Percentiles rank a stretch among this genome's conserved stretches.
Conservation (phyloP, 2,888 invertebrate species). For the Diaprepes abbreviatus region DNA sequence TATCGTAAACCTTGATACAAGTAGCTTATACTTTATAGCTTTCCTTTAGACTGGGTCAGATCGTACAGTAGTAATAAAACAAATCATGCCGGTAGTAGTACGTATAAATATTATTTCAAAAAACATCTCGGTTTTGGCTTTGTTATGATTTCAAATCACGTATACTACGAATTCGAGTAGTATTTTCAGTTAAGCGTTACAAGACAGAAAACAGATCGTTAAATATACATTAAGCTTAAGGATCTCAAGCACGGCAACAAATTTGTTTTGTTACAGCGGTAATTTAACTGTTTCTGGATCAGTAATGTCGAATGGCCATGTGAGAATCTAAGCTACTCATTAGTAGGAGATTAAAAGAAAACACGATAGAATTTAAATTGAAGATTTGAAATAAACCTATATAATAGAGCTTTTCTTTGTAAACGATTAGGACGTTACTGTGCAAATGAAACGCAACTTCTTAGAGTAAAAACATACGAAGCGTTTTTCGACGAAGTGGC, state of each 20-base stretch:
- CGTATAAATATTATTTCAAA: conserved; percentile 16
- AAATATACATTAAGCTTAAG: conserved; percentile 29
- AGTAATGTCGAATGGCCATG: background rate
- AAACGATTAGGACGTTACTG: no score
- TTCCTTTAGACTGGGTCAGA: conserved; percentile 1
- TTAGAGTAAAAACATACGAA: no score
- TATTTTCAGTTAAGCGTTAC: conserved; percentile 23
- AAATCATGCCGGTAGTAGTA: background rate
- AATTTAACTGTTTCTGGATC: conserved; percentile 17
- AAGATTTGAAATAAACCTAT: no score
- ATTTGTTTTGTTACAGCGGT: conserved; percentile 4
- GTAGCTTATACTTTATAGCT: background rate
- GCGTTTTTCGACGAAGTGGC: no score
- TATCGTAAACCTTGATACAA: no score
- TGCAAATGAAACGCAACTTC: no score
- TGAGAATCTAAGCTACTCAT: no score
- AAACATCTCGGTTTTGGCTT: conserved; percentile 14
- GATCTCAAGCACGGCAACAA: conserved; percentile 3
- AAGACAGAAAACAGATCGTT: conserved; percentile 40
- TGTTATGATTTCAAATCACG: conserved; percentile 35
- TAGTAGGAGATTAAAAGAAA: no score
- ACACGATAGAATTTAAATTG: no score
- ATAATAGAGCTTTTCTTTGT: no score
- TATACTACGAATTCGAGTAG: conserved; percentile 25
- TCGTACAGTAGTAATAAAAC: conserved; percentile 1